A percentile compares a stretch with the other conserved stretches of the same genome.
These are phyloP conservation scores for Ochotona curzoniae DNA, from an alignment of 2,113 vertebrate species.

Conservation along the genomic window DNA sequence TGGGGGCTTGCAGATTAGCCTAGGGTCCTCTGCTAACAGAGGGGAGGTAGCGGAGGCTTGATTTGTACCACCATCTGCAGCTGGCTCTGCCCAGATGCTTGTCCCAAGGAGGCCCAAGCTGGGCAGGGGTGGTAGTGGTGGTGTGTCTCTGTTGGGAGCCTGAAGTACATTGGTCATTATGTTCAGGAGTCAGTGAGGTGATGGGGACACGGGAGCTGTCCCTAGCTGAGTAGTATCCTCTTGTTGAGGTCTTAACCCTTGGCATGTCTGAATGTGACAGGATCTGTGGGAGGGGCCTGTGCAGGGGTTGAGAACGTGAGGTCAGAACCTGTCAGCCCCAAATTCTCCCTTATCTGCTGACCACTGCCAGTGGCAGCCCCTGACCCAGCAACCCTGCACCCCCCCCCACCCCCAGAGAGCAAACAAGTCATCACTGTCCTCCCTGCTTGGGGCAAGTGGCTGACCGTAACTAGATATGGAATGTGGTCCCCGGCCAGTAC, in stretches of 20 bases:
- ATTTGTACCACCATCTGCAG: fast-evolving
- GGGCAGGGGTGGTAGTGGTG: too few species aligned
- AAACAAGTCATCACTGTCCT: background rate
- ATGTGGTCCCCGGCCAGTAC: background rate
- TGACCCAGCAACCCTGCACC: background rate
- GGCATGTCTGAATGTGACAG: background rate
- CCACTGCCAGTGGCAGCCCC: background rate
- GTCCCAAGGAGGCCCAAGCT: too few species aligned
- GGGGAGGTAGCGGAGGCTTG: background rate
- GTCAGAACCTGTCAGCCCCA: too few species aligned
- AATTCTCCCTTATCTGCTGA: background rate
- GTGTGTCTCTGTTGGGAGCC: background rate
- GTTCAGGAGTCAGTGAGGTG: too few species aligned
- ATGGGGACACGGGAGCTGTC: background rate
- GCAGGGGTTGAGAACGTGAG: background rate
- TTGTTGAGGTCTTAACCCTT: background rate
- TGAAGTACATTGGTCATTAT: background rate
- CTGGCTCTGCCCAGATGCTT: background rate
- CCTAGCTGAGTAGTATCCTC: background rate
- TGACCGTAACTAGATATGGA: too few species aligned
- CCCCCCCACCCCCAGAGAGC: background rate
- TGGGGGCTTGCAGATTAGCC: background rate
- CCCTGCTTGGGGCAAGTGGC: background rate
- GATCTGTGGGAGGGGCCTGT: background rate
- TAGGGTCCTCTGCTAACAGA: background rate